Conservation (phyloP, 2,113 vertebrate genomes). For the Aptenodytes patagonicus region DNA sequence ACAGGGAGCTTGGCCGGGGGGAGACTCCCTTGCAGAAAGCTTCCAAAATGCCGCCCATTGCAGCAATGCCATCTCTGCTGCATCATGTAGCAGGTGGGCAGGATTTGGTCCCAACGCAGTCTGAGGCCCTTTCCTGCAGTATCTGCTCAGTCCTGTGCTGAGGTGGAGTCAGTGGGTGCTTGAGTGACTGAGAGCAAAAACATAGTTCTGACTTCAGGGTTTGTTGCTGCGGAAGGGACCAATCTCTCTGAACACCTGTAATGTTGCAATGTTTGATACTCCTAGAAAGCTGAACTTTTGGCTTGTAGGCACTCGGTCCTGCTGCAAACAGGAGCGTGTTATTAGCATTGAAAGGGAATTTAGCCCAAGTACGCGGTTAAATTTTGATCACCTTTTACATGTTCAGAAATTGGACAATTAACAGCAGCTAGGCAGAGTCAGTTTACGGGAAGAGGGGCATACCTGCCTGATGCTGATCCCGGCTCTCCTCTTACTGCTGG, state of each 20-base stretch:
- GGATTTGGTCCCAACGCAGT: neutral
- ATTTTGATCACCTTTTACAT: neutral
- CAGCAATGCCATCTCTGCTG: neutral
- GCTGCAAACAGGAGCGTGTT: neutral
- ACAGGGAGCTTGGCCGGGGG: neutral
- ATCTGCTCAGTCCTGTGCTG: neutral
- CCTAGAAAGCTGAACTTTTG: conserved; percentile 11
- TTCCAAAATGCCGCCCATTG: rapidly evolving
- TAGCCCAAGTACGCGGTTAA: neutral
- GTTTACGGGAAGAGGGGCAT: neutral
- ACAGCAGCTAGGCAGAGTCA: neutral
- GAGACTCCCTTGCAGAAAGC: neutral
- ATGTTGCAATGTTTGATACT: neutral
- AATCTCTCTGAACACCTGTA: neutral
- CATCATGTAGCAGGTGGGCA: neutral
- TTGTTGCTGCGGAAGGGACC: neutral
- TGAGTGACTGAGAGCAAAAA: neutral
- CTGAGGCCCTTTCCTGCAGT: neutral
- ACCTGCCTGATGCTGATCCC: neutral
- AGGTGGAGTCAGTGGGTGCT: neutral
- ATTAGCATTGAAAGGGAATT: neutral
- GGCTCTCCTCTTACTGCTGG: neutral
- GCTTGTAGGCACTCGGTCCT: neutral
- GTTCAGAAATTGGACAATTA: neutral
- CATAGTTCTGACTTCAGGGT: neutral